These are phyloP conservation scores for Drosophila sordidapex DNA, from an alignment of 2,888 invertebrate species.

Conservation along the genomic window DNA sequence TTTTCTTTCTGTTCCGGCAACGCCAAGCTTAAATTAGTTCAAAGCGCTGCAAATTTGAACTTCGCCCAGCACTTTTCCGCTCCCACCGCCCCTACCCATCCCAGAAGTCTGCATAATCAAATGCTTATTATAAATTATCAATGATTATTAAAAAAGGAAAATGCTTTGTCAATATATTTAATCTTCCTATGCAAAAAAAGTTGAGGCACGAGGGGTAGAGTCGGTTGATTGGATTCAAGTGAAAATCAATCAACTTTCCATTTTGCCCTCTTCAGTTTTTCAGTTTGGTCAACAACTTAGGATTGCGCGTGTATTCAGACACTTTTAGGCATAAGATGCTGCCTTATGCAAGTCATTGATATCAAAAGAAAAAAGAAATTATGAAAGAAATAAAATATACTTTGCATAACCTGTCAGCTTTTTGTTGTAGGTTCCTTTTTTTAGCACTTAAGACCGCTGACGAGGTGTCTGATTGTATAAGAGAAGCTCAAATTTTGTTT, in stretches of 20 bases:
- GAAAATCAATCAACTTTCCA: constrained; percentile 64
- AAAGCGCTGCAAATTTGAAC: constrained; percentile 66
- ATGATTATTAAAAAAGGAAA: constrained; percentile 62
- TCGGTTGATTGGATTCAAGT: constrained; percentile 52
- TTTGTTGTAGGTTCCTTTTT: neutral
- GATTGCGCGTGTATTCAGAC: constrained; percentile 22
- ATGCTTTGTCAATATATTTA: constrained; percentile 64
- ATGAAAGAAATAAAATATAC: constrained; percentile 8
- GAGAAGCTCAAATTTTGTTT: neutral
- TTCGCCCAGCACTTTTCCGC: neutral
- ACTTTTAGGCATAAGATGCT: constrained; percentile 17
- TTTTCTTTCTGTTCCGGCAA: constrained; percentile 78
- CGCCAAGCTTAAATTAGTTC: constrained; percentile 74
- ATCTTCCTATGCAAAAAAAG: constrained; percentile 17
- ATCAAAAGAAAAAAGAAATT: neutral
- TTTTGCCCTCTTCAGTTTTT: constrained; percentile 23
- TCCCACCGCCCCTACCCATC: neutral
- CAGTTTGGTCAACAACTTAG: constrained; percentile 46
- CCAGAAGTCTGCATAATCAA: constrained; percentile 58
- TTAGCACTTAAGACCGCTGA: neutral
- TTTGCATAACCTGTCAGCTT: constrained; percentile 11
- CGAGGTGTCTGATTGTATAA: constrained; percentile 5
- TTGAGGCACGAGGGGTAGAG: neutral
- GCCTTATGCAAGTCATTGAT: constrained; percentile 44
- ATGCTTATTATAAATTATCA: constrained; percentile 74